These are phyloP conservation scores for Phrynocephalus versicolor DNA, from an alignment of 2,113 vertebrate species.

Conservation along the genomic window DNA sequence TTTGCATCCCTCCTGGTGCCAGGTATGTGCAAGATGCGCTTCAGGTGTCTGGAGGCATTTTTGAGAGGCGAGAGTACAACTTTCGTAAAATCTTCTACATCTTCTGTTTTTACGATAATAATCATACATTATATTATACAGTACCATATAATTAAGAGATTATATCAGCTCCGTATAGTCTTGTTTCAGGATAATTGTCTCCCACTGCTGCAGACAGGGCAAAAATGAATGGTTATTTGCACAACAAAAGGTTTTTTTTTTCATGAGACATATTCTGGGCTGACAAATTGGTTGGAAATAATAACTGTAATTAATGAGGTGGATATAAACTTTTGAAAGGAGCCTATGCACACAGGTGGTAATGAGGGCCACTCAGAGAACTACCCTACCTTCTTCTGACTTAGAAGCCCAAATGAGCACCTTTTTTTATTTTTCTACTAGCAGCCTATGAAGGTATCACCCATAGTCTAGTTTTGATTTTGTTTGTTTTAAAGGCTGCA, in stretches of 20 bases:
- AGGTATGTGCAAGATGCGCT: not conserved
- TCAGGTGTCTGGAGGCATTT: constrained; percentile 11
- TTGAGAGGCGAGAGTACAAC: not conserved
- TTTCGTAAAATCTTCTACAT: not conserved
- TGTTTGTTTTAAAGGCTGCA: too few relatives aligned
- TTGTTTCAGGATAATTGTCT: constrained; percentile 30
- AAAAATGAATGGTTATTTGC: constrained; percentile 32
- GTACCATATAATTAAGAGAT: constrained; percentile 30
- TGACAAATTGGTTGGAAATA: constrained; percentile 23
- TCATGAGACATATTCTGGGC: constrained; percentile 15
- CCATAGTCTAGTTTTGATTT: too few relatives aligned
- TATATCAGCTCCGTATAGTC: constrained; percentile 23
- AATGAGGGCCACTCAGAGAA: not conserved
- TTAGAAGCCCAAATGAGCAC: not conserved
- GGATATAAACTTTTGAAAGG: constrained; percentile 6
- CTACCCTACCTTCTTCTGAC: not conserved
- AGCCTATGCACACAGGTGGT: not conserved
- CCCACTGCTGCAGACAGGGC: constrained; percentile 25
- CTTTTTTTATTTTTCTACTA: too few relatives aligned
- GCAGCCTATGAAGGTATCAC: too few relatives aligned
- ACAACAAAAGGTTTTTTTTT: constrained; percentile 13
- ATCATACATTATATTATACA: not conserved
- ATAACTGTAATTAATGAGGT: constrained; percentile 25
- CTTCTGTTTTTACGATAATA: constrained; percentile 8
- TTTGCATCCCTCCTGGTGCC: not conserved